phyloP scores from a whole-genome alignment of 2,888 invertebrate species.

The Lithophane ornitopus region DNA sequence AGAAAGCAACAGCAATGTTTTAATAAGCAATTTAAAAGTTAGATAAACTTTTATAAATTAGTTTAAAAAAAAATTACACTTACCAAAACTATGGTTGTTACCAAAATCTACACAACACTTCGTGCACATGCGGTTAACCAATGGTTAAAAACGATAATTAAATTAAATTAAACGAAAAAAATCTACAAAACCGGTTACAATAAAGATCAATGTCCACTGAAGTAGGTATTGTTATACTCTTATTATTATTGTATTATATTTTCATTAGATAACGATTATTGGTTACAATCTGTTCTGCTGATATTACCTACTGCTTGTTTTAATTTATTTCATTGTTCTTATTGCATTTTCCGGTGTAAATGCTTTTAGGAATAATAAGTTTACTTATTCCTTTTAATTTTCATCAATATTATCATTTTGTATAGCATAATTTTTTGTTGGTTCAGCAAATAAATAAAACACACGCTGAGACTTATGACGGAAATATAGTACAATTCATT shows the following conservation, averaged over 20 bases:
- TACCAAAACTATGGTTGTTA: conserved; percentile 63
- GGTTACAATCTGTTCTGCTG: not conserved
- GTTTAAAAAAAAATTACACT: conserved; percentile 63
- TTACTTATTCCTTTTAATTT: no score
- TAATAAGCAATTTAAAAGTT: conserved; percentile 54
- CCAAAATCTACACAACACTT: conserved; percentile 68
- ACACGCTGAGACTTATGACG: not conserved
- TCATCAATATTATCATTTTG: not conserved
- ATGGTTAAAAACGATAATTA: conserved; percentile 53
- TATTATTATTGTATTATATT: not conserved
- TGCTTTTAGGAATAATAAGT: not conserved
- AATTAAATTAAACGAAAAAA: not conserved
- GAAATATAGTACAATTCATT: not conserved
- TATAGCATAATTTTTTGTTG: not conserved
- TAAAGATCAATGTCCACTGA: conserved; percentile 64
- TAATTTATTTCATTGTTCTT: not conserved
- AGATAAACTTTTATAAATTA: conserved; percentile 38
- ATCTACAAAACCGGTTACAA: conserved; percentile 51
- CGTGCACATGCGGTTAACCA: conserved; percentile 71
- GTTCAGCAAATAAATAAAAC: not conserved
- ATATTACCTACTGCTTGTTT: not conserved
- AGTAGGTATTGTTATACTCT: not conserved
- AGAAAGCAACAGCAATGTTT: conserved; percentile 54
- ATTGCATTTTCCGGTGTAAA: not conserved
- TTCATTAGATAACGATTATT: not conserved